Conservation (phyloP, 2,797 vertebrate species). For the Typhlichthys eigenmanni region DNA sequence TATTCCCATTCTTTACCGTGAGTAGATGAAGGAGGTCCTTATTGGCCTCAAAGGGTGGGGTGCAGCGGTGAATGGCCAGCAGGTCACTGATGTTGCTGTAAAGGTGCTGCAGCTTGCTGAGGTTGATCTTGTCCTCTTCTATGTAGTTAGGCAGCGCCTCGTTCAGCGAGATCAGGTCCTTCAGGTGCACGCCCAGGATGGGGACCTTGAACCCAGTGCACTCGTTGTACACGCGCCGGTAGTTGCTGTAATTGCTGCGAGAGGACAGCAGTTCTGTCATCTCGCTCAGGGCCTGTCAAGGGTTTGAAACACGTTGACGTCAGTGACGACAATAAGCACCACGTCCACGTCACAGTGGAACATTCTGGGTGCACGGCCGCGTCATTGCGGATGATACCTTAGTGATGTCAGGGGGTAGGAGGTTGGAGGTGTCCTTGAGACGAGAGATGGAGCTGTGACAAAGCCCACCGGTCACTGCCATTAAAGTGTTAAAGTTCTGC, state of each 20-base stretch:
- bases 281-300: slow-evolving; percentile 83
- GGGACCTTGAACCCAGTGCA: slow-evolving; percentile 88
- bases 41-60: slow-evolving; percentile 82
- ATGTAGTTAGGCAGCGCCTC: slow-evolving; percentile 85
- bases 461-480: slow-evolving; percentile 90
- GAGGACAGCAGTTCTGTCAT: slow-evolving; percentile 89
- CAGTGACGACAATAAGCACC: not conserved
- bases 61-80: slow-evolving; percentile 77
- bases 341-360: not conserved
- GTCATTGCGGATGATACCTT: slow-evolving; percentile 75
- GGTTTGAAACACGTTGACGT: not conserved
- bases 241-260: slow-evolving; percentile 86
- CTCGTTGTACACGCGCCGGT: slow-evolving; percentile 83
- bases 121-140: slow-evolving; percentile 85
- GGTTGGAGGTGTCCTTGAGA: slow-evolving; percentile 87
- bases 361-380: not conserved
- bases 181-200: slow-evolving; percentile 88
- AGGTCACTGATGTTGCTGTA: slow-evolving; percentile 88
- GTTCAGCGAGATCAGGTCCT: slow-evolving; percentile 88
- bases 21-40: slow-evolving; percentile 90
- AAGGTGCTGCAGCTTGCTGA: slow-evolving; percentile 88
- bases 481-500: slow-evolving; percentile 93
- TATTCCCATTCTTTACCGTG: slow-evolving; percentile 70
- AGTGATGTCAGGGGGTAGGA: slow-evolving; percentile 85
- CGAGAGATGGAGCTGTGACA: slow-evolving; percentile 92